phyloP scores from a whole-genome alignment of 2,797 vertebrate species.

The Jordanella pulchra region DNA sequence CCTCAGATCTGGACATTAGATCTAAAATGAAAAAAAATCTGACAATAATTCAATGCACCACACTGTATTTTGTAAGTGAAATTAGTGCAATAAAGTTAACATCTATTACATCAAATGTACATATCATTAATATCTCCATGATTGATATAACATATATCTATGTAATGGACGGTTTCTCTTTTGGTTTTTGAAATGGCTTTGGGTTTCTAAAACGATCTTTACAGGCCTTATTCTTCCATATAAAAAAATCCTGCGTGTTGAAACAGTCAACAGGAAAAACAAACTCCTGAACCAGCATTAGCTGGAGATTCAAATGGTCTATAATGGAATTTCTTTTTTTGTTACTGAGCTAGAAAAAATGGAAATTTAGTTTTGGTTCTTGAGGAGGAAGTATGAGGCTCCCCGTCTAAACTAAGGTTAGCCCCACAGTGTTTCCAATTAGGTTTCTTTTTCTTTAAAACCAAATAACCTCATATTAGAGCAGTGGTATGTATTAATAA shows the following conservation, averaged over 20 bases:
- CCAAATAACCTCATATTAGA: neutral
- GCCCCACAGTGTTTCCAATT: neutral
- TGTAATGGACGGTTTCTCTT: neutral
- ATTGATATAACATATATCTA: neutral
- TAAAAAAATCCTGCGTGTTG: neutral
- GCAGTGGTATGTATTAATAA: neutral
- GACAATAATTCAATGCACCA: too few relatives aligned
- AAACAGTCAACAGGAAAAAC: neutral
- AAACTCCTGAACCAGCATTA: neutral
- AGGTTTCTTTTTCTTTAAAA: neutral
- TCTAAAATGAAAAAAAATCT: too few relatives aligned
- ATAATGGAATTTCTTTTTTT: neutral
- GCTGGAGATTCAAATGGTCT: neutral
- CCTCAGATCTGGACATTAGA: too few relatives aligned
- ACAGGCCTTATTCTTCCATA: neutral
- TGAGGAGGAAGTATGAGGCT: neutral
- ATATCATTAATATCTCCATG: neutral
- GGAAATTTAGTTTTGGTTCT: neutral
- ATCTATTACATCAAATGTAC: too few relatives aligned
- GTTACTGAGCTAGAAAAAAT: neutral
- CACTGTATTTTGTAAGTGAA: neutral
- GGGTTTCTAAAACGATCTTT: neutral
- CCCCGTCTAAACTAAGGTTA: too few relatives aligned
- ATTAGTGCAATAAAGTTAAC: neutral
- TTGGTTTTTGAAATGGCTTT: neutral